Percentiles rank a stretch among this genome's conserved stretches.
Evolutionary conservation across 2,797 vertebrate genomes (phyloP).

Genomic region (Dipus sagitta): DNA sequence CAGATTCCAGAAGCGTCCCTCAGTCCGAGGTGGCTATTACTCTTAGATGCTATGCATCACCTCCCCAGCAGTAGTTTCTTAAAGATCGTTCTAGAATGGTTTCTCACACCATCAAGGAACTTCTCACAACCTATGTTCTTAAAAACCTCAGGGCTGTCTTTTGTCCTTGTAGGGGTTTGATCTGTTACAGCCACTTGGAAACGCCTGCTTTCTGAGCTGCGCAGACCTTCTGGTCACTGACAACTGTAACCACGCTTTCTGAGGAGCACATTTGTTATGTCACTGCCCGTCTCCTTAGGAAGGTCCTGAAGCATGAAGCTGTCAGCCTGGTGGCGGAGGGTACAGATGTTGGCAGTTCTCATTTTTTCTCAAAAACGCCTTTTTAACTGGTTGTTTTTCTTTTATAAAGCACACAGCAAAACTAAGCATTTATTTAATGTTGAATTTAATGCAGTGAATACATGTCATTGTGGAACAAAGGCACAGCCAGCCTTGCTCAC

Average conservation of each 20-base stretch:
- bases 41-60: accelerated
- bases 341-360: background rate
- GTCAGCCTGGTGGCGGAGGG: background rate
- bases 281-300: background rate
- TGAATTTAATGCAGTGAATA: too few species aligned
- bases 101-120: too few species aligned
- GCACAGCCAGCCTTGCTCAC: too few species aligned
- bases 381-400: background rate
- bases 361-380: background rate
- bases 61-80: background rate
- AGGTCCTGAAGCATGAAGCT: background rate
- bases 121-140: accelerated
- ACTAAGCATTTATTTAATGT: too few species aligned
- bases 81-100: background rate
- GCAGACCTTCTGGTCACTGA: background rate
- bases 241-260: accelerated
- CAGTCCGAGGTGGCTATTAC: accelerated
- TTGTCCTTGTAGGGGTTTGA: background rate
- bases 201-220: accelerated
- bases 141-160: background rate
- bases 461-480: too few species aligned
- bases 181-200: accelerated
- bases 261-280: accelerated
- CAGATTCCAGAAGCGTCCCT: background rate
- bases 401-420: too few species aligned